Evolutionary conservation across 2,888 invertebrate species (phyloP), one percentile per base, ranked within the genome.

Genomic region (Gymnocheta viridis): DNA sequence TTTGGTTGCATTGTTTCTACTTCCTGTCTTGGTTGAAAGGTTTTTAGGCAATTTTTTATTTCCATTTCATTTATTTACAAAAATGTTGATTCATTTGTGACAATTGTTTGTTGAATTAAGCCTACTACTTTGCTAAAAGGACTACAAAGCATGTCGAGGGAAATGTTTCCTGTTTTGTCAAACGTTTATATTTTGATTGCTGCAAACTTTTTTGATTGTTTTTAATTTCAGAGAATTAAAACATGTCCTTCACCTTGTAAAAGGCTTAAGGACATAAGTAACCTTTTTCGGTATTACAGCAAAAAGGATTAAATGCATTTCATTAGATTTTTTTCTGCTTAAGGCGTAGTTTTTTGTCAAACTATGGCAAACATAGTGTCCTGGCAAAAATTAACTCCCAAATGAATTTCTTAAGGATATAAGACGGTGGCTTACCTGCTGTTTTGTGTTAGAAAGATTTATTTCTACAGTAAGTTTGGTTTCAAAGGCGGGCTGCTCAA

Each of bases 291-390:
- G 2, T 17, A 2, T 24, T 17, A 17, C 1, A 19, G 19, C 7
- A 17, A 29, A 58, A 70, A 41, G 58, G 58, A 56, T 72, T 47
- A 41, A 44, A 51, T 49, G 22, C 44, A 47, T 54, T 80, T 87
- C 85, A 88, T 87, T 85, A 86, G 88, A 86, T 89, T 88, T 88
- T n/a, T 86, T 83, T 27, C 51, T 60, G 32, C 56, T 64, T 35
- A 44, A 60, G 86, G 64, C 76, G 72, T 73, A 49, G 2, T 14
- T 27, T 35, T 17, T 54, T 14, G n/a, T 7, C 7, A 12, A 56
- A 69, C 17, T 9, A 22, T 22, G 2, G 12, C 7, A 51, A 0
- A 22, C 5, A 32, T n/a, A 41, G 35, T 83, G 77, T 80, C 38
- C 3, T 47, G 2, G 4, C 0, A 12, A 29, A 64, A 47, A 29